Percentiles rank a stretch among this genome's conserved stretches.
Evolutionary conservation across 2,797 vertebrate genomes (phyloP).

Genomic region (Craterocephalus amniculus): DNA sequence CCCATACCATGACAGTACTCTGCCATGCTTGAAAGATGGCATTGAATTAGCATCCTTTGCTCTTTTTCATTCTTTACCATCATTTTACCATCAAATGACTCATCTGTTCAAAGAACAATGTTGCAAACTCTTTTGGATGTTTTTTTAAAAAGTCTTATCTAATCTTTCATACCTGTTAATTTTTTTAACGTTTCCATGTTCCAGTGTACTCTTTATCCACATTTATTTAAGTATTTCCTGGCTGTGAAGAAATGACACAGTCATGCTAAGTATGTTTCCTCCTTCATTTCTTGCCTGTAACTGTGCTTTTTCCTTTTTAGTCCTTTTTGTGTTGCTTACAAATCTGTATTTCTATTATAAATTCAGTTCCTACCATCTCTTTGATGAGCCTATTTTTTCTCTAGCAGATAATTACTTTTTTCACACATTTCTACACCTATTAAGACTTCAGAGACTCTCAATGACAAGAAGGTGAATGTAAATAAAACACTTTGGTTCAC

Average conservation of each 20-base stretch:
- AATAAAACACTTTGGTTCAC: slow-evolving; percentile 2
- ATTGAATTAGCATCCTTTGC: background rate
- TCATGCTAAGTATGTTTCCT: background rate
- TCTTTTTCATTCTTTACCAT: background rate
- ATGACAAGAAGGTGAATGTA: background rate
- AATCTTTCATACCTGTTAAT: background rate
- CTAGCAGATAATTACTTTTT: background rate
- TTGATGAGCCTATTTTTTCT: background rate
- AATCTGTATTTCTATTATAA: background rate
- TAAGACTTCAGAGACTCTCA: background rate
- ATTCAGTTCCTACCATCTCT: background rate
- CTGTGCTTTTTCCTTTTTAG: background rate
- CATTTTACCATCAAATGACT: background rate
- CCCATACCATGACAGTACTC: no score
- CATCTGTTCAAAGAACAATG: no score
- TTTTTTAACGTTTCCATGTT: background rate
- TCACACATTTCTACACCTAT: background rate
- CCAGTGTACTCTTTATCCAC: background rate
- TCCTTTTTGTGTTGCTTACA: background rate
- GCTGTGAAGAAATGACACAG: background rate
- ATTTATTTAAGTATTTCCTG: background rate
- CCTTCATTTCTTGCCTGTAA: background rate
- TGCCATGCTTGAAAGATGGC: background rate
- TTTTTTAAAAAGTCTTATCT: background rate
- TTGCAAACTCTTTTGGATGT: no score